Percentiles rank a stretch among this genome's conserved stretches.
Evolutionary conservation across 1,140 invertebrate genomes (phyloP).

Genomic region (Drosophila pseudoananassae): DNA sequence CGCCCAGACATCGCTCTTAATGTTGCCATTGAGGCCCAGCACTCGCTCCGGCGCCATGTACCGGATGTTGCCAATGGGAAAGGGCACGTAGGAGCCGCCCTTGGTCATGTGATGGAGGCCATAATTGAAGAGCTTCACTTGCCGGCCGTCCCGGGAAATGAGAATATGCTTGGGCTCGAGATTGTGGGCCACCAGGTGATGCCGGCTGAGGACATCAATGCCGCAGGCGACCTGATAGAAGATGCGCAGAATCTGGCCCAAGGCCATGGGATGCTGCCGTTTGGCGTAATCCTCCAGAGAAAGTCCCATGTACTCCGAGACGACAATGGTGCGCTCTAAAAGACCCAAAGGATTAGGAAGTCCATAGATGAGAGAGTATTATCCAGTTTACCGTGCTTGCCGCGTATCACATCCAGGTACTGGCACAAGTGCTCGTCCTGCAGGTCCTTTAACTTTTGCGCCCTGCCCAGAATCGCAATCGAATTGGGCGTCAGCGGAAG

Average conservation of each 20-base stretch:
- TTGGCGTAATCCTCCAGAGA: conserved; percentile 85
- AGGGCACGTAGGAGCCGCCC: conserved; percentile 88
- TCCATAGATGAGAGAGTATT: background rate
- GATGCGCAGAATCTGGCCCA: conserved; percentile 86
- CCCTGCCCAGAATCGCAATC: conserved; percentile 95
- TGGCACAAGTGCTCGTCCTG: conserved; percentile 92
- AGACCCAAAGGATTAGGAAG: background rate
- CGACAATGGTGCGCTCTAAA: conserved; percentile 94
- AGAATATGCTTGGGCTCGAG: conserved; percentile 94
- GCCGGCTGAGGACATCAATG: conserved; percentile 89
- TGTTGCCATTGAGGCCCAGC: conserved; percentile 86
- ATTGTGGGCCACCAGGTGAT: conserved; percentile 91
- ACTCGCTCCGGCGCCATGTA: conserved; percentile 95
- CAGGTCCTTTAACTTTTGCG: conserved; percentile 92
- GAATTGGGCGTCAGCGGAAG: conserved; percentile 98
- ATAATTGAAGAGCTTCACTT: conserved; percentile 95
- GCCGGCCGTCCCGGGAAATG: conserved; percentile 87
- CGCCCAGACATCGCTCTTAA: conserved; percentile 95
- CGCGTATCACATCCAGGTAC: conserved; percentile 95
- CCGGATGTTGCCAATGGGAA: conserved; percentile 93
- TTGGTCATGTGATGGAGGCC: conserved; percentile 96
- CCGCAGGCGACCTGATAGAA: conserved; percentile 89
- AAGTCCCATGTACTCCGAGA: conserved; percentile 93
- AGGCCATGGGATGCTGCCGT: conserved; percentile 83
- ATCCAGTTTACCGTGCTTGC: conserved; percentile 93